These are phyloP conservation scores for Vireo altiloquus DNA, from an alignment of 2,113 vertebrate genomes.

Conservation along the genomic window DNA sequence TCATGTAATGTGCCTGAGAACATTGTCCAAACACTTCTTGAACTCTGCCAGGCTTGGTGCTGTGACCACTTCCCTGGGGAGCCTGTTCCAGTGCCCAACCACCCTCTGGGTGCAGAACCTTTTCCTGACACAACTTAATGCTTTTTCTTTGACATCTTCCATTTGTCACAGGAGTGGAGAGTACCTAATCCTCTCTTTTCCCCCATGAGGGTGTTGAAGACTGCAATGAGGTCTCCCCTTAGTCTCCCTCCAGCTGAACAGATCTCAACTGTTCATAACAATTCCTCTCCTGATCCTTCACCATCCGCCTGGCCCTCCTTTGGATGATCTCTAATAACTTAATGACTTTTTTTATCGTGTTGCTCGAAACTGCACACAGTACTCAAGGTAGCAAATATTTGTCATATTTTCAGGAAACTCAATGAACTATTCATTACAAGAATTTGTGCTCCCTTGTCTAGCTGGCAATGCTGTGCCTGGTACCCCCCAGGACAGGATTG, in stretches of 20 bases:
- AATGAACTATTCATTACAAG: not conserved
- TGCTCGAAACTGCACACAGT: not conserved
- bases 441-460: not conserved
- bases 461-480: rapidly evolving
- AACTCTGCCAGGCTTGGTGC: not conserved
- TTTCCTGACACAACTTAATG: not conserved
- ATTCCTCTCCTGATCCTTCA: not conserved
- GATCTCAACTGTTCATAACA: rapidly evolving
- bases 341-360: not conserved
- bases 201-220: not conserved
- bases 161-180: too few relatives aligned
- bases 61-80: not conserved
- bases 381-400: not conserved
- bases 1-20: not conserved
- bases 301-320: not conserved
- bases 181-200: not conserved
- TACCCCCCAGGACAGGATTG: rapidly evolving
- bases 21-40: not conserved
- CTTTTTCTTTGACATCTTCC: not conserved
- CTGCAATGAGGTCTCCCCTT: not conserved
- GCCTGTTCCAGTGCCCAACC: not conserved
- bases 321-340: not conserved
- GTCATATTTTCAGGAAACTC: not conserved
- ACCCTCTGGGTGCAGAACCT: not conserved
- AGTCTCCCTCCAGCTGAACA: not conserved